These are phyloP conservation scores for Strigops habroptila DNA, from an alignment of 2,113 vertebrate genomes.

Conservation along the genomic window DNA sequence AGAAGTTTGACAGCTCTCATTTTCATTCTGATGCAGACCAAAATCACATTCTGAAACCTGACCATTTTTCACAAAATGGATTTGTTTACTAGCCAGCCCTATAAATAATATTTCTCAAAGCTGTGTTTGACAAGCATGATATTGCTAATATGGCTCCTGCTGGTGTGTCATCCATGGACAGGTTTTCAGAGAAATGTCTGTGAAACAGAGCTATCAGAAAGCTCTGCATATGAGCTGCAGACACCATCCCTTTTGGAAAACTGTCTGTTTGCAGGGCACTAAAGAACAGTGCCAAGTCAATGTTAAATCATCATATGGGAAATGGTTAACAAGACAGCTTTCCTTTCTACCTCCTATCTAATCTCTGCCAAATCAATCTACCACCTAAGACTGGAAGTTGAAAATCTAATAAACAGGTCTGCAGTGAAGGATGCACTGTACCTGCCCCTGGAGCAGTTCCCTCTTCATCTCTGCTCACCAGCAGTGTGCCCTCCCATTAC, in stretches of 20 bases:
- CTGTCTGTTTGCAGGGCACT: not conserved
- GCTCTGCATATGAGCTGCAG: not conserved
- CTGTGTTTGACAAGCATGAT: slow-evolving; percentile 44
- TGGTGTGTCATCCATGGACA: slow-evolving; percentile 27
- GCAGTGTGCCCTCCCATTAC: not conserved
- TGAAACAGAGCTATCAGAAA: not conserved
- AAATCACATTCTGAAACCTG: slow-evolving; percentile 14
- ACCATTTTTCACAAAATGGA: not conserved
- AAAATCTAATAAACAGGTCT: slow-evolving; percentile 38
- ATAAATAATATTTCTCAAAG: slow-evolving; percentile 43
- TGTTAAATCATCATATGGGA: slow-evolving; percentile 47
- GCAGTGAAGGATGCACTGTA: not conserved
- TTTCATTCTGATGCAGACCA: not conserved
- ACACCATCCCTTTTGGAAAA: slow-evolving; percentile 27
- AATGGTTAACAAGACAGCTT: slow-evolving; percentile 54
- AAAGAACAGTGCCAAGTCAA: slow-evolving; percentile 28
- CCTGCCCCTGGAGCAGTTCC: not conserved
- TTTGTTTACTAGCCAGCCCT: slow-evolving; percentile 45
- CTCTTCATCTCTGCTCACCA: slow-evolving; percentile 21
- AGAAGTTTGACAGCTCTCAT: not conserved
- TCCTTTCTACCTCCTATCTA: slow-evolving; percentile 25
- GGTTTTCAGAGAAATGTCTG: slow-evolving; percentile 30
- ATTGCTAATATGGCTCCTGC: slow-evolving; percentile 11
- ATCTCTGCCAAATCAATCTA: slow-evolving; percentile 55
- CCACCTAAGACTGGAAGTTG: slow-evolving; percentile 17